These are phyloP conservation scores for Caenorhabditis afra DNA, from an alignment of 2,888 invertebrate species.

Conservation along the genomic window DNA sequence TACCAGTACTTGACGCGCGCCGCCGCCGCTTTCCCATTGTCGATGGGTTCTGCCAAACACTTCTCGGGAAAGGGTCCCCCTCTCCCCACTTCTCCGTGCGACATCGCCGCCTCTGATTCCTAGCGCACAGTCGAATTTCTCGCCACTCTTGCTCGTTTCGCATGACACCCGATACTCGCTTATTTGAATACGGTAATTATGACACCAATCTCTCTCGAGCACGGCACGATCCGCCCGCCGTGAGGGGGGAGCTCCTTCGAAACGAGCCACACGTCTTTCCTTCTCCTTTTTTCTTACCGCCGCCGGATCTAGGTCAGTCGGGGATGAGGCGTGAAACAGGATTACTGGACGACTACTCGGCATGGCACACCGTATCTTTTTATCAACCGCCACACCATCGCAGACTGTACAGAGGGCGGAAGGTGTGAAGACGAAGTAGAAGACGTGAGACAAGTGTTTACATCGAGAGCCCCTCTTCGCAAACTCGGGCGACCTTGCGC, in stretches of 20 bases:
- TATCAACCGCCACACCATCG: not conserved
- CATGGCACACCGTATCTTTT: constrained; percentile 3
- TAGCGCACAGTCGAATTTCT: not conserved
- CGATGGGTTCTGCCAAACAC: constrained; percentile 32
- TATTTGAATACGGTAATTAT: constrained; percentile 54
- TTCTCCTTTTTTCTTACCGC: constrained; percentile 29
- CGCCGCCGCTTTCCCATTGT: constrained; percentile 33
- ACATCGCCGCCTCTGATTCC: not conserved
- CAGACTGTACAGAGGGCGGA: not conserved
- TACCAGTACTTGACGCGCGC: constrained; percentile 32
- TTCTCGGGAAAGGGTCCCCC: too few relatives aligned
- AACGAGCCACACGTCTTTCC: too few relatives aligned
- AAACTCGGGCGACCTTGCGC: constrained; percentile 49
- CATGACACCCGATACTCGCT: constrained; percentile 23
- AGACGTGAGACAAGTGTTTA: constrained; percentile 53
- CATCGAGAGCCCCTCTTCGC: constrained; percentile 47
- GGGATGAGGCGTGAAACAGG: constrained; percentile 44
- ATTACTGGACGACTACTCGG: constrained; percentile 34
- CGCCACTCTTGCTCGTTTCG: not conserved
- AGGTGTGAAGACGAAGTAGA: constrained; percentile 22
- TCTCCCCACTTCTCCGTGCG: constrained; percentile 18
- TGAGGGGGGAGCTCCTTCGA: too few relatives aligned
- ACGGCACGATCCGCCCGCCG: too few relatives aligned
- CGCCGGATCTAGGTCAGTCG: constrained; percentile 13
- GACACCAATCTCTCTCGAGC: constrained; percentile 15